Base-by-base conservation (phyloP, 2,797 vertebrate species). In the Chromis chromis region DNA sequence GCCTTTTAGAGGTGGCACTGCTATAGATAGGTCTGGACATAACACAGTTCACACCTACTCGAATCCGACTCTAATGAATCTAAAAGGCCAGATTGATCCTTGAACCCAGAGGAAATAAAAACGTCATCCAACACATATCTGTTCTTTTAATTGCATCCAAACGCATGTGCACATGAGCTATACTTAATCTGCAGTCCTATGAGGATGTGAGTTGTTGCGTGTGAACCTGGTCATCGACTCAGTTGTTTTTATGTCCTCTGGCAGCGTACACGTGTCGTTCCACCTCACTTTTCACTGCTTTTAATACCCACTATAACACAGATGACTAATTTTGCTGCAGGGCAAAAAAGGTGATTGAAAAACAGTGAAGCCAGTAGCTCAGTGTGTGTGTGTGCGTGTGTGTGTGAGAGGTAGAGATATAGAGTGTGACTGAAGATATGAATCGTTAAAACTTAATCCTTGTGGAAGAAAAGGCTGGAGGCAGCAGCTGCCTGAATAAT, bases 391-490 rank as follows among this genome's bases (percentile, higher is more conserved):
- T 52, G 49, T 55, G 22, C 33, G 39, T n/a, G 27, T 27, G 14
- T 12, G 19, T 66, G 12, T 61, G 27, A 4, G 12, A 24, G 22
- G 12, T 10, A 52, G 55, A 21, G 56, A 19, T 39, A 50, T 12
- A 2, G 19, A 44, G 67, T 31, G 74, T 17, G 70, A 70, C 58
- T 22, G 13, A 72, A 61, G 81, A 80, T 78, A 70, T 65, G 56
- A 77, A 80, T 81, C 17, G 25, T 85, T 83, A 74, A 81, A 80
- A 76, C 64, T 74, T 88, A 86, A 88, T 75, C 73, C 64, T 75
- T 36, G 65, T 58, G 58, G 63, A 71, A 60, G 65, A 74, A 87
- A 77, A 70, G 74, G 78, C 66, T 62, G 0, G 59, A 68, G 70
- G 70, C 69, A 60, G 64, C 9, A 13, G 70, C 70, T 84, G 49